Percentiles rank a stretch among this genome's conserved stretches.
These are phyloP conservation scores for Siniperca obscura DNA, from an alignment of 2,797 vertebrate genomes.

Conservation along the genomic window DNA sequence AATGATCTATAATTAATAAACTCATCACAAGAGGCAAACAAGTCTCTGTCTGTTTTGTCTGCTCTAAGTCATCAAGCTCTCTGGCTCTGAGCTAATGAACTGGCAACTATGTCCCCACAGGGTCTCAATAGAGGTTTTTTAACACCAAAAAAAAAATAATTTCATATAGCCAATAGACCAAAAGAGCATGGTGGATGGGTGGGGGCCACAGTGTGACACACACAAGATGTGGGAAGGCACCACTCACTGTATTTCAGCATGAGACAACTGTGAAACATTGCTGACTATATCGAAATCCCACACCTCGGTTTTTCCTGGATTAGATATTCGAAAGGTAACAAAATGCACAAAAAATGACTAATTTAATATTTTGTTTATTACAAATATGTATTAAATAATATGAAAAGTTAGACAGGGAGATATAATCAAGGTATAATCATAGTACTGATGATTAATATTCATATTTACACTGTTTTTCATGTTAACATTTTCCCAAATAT, in stretches of 20 bases:
- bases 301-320: conserved; percentile 5
- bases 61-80: conserved; percentile 47
- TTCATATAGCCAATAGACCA: conserved; percentile 49
- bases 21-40: conserved; percentile 24
- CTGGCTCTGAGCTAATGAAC: conserved; percentile 44
- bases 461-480: conserved; percentile 78
- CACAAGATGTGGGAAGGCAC: conserved; percentile 69
- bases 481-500: conserved; percentile 73
- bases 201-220: conserved; percentile 55
- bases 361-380: conserved; percentile 72
- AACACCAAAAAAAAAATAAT: conserved; percentile 30
- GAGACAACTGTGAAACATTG: conserved; percentile 41
- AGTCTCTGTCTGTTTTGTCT: conserved; percentile 25
- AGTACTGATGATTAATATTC: conserved; percentile 82
- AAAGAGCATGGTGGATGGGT: conserved; percentile 23
- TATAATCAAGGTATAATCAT: conserved; percentile 80
- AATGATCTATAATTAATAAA: conserved; percentile 40
- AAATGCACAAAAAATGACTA: conserved; percentile 23
- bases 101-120: conserved; percentile 55
- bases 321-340: conserved; percentile 19
- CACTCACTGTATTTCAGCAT: conserved; percentile 38
- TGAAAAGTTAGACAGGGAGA: conserved; percentile 78
- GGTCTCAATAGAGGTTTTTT: conserved; percentile 51
- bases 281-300: conserved; percentile 53
- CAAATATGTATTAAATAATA: conserved; percentile 90